Evolutionary conservation across 2,113 vertebrate species (phyloP).

Genomic region (Scomber colias): DNA sequence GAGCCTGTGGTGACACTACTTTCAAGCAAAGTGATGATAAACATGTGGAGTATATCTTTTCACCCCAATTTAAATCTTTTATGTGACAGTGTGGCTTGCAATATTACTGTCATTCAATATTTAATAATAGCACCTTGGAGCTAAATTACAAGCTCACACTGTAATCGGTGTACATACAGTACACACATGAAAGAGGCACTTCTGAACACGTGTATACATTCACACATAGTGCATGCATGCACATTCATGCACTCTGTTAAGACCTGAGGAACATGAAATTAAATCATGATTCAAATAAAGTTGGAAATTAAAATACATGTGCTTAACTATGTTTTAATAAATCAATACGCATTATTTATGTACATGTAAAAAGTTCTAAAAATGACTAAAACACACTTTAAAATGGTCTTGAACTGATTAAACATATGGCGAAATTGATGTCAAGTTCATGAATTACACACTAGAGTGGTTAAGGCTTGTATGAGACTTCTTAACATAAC

Average conservation of each 20-base stretch:
- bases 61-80: background rate
- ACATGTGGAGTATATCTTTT: background rate
- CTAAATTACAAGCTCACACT: constrained; percentile 6
- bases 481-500: background rate
- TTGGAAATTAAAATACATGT: constrained; percentile 11
- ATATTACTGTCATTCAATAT: constrained; percentile 15
- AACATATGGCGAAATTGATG: background rate
- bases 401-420: background rate
- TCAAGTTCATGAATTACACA: background rate
- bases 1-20: constrained; percentile 2
- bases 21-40: constrained; percentile 2
- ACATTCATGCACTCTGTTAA: constrained; percentile 20
- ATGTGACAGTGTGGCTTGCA: background rate
- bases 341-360: constrained; percentile 4
- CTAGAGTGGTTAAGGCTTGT: background rate
- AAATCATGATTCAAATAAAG: background rate
- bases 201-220: constrained; percentile 20
- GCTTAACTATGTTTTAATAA: constrained; percentile 4
- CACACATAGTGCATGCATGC: constrained; percentile 8
- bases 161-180: background rate
- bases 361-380: background rate
- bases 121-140: constrained; percentile 56
- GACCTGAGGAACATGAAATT: constrained; percentile 56
- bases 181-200: constrained; percentile 24
- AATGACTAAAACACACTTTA: background rate